Base-by-base conservation (phyloP, 2,113 vertebrate genomes). In the Leptocoma aspasia region DNA sequence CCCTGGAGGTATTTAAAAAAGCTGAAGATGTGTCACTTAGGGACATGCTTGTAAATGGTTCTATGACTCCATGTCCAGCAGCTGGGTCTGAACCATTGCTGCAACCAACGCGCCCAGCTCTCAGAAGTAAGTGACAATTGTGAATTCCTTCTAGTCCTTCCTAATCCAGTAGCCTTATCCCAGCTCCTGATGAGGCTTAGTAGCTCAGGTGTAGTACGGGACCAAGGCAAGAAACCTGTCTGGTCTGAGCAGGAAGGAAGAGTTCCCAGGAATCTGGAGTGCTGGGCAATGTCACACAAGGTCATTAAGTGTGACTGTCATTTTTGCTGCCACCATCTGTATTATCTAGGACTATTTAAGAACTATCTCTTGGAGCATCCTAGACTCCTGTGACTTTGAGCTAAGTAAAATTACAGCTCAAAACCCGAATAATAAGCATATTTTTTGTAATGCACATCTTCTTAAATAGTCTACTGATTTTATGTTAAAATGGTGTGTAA, bases 71-170 rank as follows among this genome's bases (percentile, higher is more conserved):
- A 19, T 8, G 24, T 50, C n/a, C 86, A 68, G 61, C 71, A 85
- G n/a, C 61, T 44, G 82, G 8, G 17, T 33, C 42, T 70, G 82
- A 85, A 70, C 63, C 33, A 13, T 0, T 4, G 2, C 20, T 68
- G 14, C 49, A 45, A 27, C 7, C 17, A 13, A 65, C 78, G 69
- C 28, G n/a, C 41, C 54, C 42, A 82, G 1, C 0, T 1, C 26
- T 82, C 12, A 44, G 20, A 69, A 66, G 13, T 2, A 69, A 66
- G 13, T 2, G 4, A 60, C 45, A 60, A 76, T 28, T n/a, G 31
- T 5, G 7, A 57, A 44, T 37, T 61, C 61, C 33, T 69, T 65
- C 56, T 30, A 49, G 57, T 37, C 33, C 56, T n/a, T n/a, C n/a
- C n/a, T n/a, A n/a, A 63, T 12, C 13, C n/a, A 14, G 37, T 8